phyloP scores from a whole-genome alignment of 2,797 vertebrate species.

The Neosilurus hyrtlii region DNA sequence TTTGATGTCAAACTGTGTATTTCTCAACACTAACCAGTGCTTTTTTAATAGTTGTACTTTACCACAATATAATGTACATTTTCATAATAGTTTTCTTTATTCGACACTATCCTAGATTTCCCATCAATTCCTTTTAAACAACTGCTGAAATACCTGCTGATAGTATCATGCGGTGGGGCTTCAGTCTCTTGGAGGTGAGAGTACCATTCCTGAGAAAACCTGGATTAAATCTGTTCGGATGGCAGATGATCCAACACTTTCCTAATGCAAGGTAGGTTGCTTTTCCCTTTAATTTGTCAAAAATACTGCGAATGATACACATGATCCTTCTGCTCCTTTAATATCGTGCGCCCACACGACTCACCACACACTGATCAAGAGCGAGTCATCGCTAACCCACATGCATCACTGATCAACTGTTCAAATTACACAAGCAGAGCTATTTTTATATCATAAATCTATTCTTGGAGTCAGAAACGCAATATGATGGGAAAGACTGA shows the following conservation, averaged over 20 bases:
- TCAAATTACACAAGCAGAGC: neutral
- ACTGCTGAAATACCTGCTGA: neutral
- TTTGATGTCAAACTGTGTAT: neutral
- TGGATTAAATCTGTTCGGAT: neutral
- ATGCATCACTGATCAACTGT: neutral
- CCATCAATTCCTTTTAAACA: neutral
- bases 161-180: too few relatives aligned
- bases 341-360: neutral
- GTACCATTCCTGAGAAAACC: neutral
- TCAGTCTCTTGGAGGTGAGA: neutral
- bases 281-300: neutral
- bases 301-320: neutral
- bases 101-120: neutral
- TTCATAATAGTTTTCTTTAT: neutral
- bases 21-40: neutral
- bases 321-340: neutral
- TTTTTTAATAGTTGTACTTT: neutral
- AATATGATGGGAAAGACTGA: neutral
- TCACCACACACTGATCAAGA: neutral
- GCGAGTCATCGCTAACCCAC: neutral
- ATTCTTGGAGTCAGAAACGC: neutral
- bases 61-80: neutral
- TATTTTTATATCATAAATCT: conserved; percentile 7
- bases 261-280: too few relatives aligned
- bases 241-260: neutral